Percentiles rank a stretch among this genome's conserved stretches.
Evolutionary conservation across 2,113 vertebrate species (phyloP).

Genomic region (Mastomys natalensis): DNA sequence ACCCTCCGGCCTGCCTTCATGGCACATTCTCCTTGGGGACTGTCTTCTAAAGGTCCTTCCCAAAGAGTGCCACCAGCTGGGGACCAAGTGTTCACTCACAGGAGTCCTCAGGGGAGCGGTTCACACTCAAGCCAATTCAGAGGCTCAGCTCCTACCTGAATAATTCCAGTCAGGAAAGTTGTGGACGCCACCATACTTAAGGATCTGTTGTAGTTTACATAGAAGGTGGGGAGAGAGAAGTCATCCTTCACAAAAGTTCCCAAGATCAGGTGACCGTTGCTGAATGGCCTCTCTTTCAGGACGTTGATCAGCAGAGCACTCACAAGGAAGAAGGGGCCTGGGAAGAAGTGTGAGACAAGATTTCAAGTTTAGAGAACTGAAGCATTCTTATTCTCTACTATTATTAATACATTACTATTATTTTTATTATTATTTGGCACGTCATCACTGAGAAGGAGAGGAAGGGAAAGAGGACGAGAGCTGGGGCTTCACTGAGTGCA

Average conservation of each 20-base stretch:
- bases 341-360: background rate
- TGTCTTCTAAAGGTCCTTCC: background rate
- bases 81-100: background rate
- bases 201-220: slow-evolving; percentile 65
- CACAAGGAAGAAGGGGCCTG: slow-evolving; percentile 84
- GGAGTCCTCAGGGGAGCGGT: background rate
- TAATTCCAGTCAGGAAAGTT: slow-evolving; percentile 83
- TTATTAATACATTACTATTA: background rate
- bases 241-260: slow-evolving; percentile 63
- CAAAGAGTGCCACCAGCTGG: background rate
- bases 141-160: slow-evolving; percentile 80
- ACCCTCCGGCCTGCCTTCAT: background rate
- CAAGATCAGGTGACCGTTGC: slow-evolving; percentile 61
- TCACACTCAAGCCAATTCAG: background rate
- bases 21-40: background rate
- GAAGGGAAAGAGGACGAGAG: background rate
- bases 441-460: background rate
- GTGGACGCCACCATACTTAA: slow-evolving; percentile 75
- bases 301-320: slow-evolving; percentile 78
- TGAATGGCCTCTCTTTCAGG: slow-evolving; percentile 77
- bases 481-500: background rate
- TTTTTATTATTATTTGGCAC: background rate
- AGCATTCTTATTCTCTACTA: fast-evolving
- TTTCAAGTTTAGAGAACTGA: background rate
- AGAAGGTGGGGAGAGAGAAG: slow-evolving; percentile 61